Conservation (phyloP, 2,797 vertebrate genomes). For the Pampus argenteus region DNA sequence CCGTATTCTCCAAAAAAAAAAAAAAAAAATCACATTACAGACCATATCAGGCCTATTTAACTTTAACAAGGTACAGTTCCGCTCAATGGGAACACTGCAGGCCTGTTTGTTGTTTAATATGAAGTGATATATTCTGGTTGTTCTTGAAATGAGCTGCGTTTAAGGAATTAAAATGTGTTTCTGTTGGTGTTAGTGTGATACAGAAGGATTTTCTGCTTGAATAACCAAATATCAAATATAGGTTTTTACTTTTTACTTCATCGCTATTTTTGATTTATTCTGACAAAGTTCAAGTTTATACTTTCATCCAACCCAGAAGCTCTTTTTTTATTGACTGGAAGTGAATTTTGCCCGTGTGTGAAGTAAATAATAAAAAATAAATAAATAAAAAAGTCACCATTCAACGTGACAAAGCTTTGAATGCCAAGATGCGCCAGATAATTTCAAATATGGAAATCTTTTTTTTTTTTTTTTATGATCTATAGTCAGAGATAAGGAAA, state of each 20-base stretch:
- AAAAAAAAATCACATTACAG: conserved; percentile 53
- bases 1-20: conserved; percentile 30
- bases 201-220: neutral
- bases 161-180: neutral
- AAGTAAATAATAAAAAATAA: no score
- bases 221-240: neutral
- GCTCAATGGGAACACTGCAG: neutral
- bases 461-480: neutral
- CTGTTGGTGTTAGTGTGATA: neutral
- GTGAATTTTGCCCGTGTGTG: neutral
- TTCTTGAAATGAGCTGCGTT: neutral
- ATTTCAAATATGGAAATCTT: neutral
- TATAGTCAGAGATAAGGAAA: neutral
- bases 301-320: neutral
- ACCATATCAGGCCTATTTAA: conserved; percentile 8
- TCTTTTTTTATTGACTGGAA: neutral
- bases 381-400: no score
- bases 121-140: neutral
- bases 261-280: neutral
- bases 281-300: neutral
- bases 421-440: neutral
- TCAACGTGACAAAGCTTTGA: neutral
- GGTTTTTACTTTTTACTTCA: neutral
- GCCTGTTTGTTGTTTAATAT: neutral
- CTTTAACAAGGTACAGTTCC: neutral